Conservation (phyloP, 2,797 vertebrate species). For the Lepus oiostolus region DNA sequence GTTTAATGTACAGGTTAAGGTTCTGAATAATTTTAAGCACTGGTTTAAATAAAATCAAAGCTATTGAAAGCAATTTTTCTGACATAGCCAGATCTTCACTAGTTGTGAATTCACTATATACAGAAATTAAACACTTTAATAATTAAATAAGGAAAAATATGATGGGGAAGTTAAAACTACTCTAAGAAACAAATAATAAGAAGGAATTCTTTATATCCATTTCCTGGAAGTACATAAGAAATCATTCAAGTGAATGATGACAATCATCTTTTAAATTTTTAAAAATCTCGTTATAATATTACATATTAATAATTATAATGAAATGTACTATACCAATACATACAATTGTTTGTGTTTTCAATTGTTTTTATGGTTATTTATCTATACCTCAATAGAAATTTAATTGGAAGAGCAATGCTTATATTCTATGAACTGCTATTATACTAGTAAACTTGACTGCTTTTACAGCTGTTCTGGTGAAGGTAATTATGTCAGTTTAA, state of each 20-base stretch:
- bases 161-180: constrained; percentile 1
- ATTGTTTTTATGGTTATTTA: background rate
- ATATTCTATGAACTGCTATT: background rate
- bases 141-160: background rate
- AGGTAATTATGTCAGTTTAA: background rate
- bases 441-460: background rate
- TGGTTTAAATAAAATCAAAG: background rate
- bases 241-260: background rate
- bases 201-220: background rate
- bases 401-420: background rate
- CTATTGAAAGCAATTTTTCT: background rate
- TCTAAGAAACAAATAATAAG: constrained; percentile 27
- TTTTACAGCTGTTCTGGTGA: background rate
- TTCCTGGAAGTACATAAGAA: background rate
- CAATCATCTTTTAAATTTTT: background rate
- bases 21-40: background rate
- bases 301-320: background rate
- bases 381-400: background rate
- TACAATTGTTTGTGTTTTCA: background rate
- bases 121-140: constrained; percentile 26
- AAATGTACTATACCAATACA: background rate
- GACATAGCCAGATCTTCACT: background rate
- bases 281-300: constrained; percentile 12
- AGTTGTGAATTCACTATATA: background rate
- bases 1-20: background rate